Evolutionary conservation across 1,140 invertebrate species (phyloP).

Genomic region (Drosophila arawakana): DNA sequence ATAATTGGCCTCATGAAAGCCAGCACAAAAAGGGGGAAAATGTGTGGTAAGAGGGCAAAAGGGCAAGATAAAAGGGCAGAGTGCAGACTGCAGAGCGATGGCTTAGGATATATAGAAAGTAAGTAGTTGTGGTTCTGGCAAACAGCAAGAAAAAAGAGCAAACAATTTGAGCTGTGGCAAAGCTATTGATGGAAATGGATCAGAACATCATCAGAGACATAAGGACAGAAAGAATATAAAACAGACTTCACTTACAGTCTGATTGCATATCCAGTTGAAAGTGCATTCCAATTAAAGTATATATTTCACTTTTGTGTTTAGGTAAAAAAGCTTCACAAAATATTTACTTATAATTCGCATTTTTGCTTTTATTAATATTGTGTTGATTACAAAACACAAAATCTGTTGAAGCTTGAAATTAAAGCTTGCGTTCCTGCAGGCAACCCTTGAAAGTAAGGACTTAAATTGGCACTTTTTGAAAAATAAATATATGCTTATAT

Average conservation of each 20-base stretch:
- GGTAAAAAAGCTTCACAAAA: neutral
- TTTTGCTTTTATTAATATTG: constrained; percentile 36
- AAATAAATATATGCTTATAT: constrained; percentile 20
- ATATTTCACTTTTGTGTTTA: neutral
- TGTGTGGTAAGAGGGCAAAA: neutral
- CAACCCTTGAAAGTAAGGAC: constrained; percentile 32
- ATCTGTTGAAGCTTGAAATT: constrained; percentile 52
- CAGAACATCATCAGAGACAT: constrained; percentile 27
- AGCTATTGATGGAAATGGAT: constrained; percentile 44
- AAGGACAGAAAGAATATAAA: too few species aligned
- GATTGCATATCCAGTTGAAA: constrained; percentile 18
- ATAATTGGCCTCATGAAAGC: constrained; percentile 65
- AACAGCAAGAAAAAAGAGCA: constrained; percentile 31
- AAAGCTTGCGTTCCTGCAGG: neutral
- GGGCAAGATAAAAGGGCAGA: too few species aligned
- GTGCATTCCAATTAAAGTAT: constrained; percentile 16
- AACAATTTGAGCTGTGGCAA: constrained; percentile 40
- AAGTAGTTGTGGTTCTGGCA: constrained; percentile 18
- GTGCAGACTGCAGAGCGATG: too few species aligned
- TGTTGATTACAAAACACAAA: constrained; percentile 36
- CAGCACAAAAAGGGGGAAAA: neutral
- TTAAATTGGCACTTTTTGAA: constrained; percentile 37
- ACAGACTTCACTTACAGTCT: constrained; percentile 12
- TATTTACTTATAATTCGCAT: too few species aligned
- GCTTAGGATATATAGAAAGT: neutral